Conservation (phyloP, 2,888 invertebrate species). For the Agapostemon virescens region DNA sequence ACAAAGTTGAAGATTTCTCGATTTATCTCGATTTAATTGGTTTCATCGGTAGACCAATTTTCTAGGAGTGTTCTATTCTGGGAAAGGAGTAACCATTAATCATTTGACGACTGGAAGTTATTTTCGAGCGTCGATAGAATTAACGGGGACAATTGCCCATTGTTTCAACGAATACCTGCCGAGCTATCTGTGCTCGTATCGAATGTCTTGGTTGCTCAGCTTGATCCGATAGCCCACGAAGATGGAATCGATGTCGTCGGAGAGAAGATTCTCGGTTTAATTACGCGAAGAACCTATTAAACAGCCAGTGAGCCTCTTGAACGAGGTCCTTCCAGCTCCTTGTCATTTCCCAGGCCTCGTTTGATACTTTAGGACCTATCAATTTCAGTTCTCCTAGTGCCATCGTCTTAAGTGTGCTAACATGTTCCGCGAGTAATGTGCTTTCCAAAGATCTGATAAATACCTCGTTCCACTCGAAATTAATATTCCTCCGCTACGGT, state of each 20-base stretch:
- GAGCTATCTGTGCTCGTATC: slow-evolving; percentile 2
- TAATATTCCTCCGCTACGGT: background rate
- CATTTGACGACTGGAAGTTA: background rate
- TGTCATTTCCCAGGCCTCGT: background rate
- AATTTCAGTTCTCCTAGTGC: background rate
- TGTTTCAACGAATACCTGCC: background rate
- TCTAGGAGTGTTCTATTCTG: background rate
- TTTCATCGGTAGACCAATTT: background rate
- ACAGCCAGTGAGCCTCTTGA: background rate
- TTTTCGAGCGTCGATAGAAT: background rate
- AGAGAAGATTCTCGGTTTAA: slow-evolving; percentile 18
- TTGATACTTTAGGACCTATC: background rate
- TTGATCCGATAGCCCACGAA: slow-evolving; percentile 16
- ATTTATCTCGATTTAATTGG: background rate
- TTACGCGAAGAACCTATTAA: slow-evolving; percentile 17
- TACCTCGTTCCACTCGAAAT: background rate
- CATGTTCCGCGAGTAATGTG: background rate
- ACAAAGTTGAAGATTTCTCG: background rate
- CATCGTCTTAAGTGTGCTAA: background rate
- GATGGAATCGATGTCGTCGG: background rate
- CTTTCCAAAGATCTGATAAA: background rate
- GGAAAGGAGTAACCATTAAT: background rate
- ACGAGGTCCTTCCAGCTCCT: background rate
- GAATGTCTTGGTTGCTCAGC: background rate
- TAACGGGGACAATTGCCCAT: background rate